Percentiles rank a stretch among this genome's conserved stretches.
Conservation (phyloP, 2,888 invertebrate species). For the Tortricodes alternella region DNA sequence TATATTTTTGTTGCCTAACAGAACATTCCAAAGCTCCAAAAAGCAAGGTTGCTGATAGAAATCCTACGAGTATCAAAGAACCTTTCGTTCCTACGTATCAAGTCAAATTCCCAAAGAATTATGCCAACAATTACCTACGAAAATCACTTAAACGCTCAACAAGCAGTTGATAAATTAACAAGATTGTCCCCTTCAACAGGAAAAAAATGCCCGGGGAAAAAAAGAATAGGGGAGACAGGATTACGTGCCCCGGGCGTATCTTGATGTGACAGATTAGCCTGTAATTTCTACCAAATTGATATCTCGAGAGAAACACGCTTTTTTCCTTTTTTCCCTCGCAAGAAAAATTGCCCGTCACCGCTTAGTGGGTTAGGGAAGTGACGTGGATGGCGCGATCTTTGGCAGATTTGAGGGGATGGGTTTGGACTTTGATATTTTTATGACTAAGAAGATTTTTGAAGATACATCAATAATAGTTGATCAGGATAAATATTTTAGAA, state of each 20-base stretch:
- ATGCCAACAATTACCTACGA: slow-evolving; percentile 22
- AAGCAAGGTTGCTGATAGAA: not conserved
- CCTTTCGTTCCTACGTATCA: not conserved
- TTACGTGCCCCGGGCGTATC: slow-evolving; percentile 65
- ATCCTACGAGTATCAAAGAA: not conserved
- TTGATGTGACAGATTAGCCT: slow-evolving; percentile 80
- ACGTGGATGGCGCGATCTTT: slow-evolving; percentile 50
- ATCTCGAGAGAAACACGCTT: slow-evolving; percentile 66
- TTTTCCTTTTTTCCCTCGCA: slow-evolving; percentile 48
- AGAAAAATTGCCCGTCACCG: slow-evolving; percentile 70
- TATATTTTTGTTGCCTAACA: too few species aligned
- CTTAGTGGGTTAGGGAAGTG: slow-evolving; percentile 54
- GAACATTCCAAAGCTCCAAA: not conserved
- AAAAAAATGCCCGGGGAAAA: slow-evolving; percentile 45
- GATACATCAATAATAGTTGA: too few species aligned
- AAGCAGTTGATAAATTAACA: slow-evolving; percentile 74
- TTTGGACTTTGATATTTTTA: slow-evolving; percentile 2
- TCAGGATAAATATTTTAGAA: not conserved
- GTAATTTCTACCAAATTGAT: slow-evolving; percentile 80
- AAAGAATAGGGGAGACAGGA: slow-evolving; percentile 67
- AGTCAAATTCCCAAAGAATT: slow-evolving; percentile 6
- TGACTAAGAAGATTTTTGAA: too few species aligned
- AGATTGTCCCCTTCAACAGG: slow-evolving; percentile 54
- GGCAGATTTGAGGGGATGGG: slow-evolving; percentile 17
- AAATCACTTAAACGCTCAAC: slow-evolving; percentile 47